Evolutionary conservation across 2,113 vertebrate genomes (phyloP), one percentile per base, ranked within the genome.

Genomic region (Otocyon megalotis): DNA sequence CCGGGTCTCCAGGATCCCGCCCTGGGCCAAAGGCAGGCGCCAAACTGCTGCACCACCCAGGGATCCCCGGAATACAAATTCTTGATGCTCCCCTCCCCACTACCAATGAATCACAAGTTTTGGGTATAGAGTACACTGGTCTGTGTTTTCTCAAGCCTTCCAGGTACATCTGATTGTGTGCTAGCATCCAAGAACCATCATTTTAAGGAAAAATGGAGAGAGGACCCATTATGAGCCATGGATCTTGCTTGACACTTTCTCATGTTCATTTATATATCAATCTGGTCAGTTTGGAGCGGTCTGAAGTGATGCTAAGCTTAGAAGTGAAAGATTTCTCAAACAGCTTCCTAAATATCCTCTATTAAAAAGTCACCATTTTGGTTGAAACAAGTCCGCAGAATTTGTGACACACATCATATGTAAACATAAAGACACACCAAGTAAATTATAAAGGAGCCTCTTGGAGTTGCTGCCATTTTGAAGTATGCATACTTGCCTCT

Each of bases 221-320:
- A 67, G 22, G 56, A 22, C 3, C 28, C 56, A 15, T 7, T 12
- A 26, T 1, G n/a, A 32, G 7, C 56, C 30, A 8, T 1, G 8
- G 1, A 10, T 5, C 4, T 60, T 54, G 22, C 32, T 19, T n/a
- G 69, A 72, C 9, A 5, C 43, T 22, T 65, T 26, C 81, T 90
- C 6, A 0, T n/a, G 3, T 13, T 2, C 50, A 1, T 30, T 53
- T 24, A 22, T 24, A 22, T 69, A 4, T 8, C 1, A 13, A 19
- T 24, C 11, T 26, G 53, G 71, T 28, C 13, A 1, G 54, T 37
- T 35, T 80, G 37, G 50, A 80, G 56, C 28, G 19, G 54, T 54
- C 15, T 53, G 30, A 82, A 35, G 72, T 2, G 53, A 30, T 8
- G 22, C 17, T n/a, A 30, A 71, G 5, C 35, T 22, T 48, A 8